Evolutionary conservation across 2,797 vertebrate species (phyloP).

Genomic region (Karalla daura): DNA sequence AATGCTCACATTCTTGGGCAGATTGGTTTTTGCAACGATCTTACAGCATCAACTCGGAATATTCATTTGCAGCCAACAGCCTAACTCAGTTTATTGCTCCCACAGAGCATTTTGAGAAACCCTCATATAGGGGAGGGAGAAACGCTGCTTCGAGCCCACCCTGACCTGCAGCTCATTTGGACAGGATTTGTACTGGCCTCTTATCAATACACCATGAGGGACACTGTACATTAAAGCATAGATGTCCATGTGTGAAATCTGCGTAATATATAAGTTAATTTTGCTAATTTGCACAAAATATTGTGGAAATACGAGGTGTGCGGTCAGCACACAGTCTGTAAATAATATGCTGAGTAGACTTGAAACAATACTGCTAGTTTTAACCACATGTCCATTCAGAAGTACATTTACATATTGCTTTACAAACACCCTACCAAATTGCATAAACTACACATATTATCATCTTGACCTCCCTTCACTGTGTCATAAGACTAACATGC

Average conservation of each 20-base stretch:
- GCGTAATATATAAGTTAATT: not conserved
- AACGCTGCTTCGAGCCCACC: constrained; percentile 16
- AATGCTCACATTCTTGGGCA: constrained; percentile 2
- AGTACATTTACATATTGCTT: too few species aligned
- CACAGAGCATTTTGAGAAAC: constrained; percentile 51
- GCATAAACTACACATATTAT: too few species aligned
- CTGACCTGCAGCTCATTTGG: constrained; percentile 61
- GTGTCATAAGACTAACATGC: too few species aligned
- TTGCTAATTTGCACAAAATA: not conserved
- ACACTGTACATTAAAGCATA: constrained; percentile 51
- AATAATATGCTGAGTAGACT: constrained; percentile 7
- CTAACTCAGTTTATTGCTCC: constrained; percentile 56
- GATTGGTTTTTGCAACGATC: constrained; percentile 7
- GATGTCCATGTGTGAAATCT: constrained; percentile 16
- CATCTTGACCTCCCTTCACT: too few species aligned
- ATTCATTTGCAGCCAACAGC: constrained; percentile 40
- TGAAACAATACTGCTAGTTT: not conserved
- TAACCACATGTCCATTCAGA: not conserved
- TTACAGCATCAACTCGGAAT: constrained; percentile 26
- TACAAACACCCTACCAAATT: too few species aligned
- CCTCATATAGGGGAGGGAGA: constrained; percentile 38
- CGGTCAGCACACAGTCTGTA: not conserved
- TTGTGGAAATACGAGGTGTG: not conserved
- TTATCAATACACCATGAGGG: constrained; percentile 52
- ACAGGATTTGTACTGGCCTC: constrained; percentile 42